These are phyloP conservation scores for Otocyon megalotis DNA, from an alignment of 2,113 vertebrate genomes.

Conservation along the genomic window DNA sequence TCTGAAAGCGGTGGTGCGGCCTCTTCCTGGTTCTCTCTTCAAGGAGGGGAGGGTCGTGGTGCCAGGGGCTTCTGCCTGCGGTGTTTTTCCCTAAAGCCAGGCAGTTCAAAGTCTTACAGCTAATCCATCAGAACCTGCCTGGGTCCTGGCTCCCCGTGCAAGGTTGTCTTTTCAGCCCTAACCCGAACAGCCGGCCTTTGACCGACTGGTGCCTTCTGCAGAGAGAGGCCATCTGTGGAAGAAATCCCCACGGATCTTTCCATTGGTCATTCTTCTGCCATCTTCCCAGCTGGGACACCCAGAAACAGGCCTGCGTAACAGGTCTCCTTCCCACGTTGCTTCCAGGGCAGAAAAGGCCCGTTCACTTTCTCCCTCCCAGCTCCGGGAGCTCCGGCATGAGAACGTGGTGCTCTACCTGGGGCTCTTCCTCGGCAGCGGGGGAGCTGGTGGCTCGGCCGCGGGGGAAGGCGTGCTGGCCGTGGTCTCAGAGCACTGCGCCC, in stretches of 20 bases:
- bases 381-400: constrained; percentile 94
- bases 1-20: not conserved
- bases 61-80: not conserved
- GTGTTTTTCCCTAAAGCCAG: not conserved
- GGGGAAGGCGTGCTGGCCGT: constrained; percentile 90
- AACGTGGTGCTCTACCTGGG: constrained; percentile 95
- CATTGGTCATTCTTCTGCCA: not conserved
- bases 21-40: not conserved
- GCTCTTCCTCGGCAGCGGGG: constrained; percentile 90
- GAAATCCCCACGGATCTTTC: not conserved
- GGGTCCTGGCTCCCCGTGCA: not conserved
- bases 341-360: not conserved
- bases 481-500: constrained; percentile 93
- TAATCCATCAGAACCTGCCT: not conserved
- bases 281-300: not conserved
- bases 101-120: not conserved
- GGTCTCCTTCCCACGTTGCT: not conserved
- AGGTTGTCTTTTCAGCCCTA: not conserved
- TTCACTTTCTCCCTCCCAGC: constrained; percentile 81
- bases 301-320: not conserved
- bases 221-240: not conserved
- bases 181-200: not conserved
- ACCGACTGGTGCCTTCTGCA: not conserved
- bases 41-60: not conserved
- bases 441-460: not conserved